Conservation (phyloP, 2,113 vertebrate genomes). For the Physeter macrocephalus region DNA sequence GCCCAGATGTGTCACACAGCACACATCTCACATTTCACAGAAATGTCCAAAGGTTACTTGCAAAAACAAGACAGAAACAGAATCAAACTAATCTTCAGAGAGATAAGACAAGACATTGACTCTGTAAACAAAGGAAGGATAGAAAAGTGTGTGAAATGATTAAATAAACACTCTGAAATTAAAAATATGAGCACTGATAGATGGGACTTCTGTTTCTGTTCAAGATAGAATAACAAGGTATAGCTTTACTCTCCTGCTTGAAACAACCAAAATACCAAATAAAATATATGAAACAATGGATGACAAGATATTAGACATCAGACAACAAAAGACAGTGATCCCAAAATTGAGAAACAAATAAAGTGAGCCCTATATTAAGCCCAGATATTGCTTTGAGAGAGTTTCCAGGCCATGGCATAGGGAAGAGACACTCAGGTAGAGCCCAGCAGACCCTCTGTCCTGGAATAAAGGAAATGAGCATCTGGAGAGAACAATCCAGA, state of each 20-base stretch:
- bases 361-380: neutral
- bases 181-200: neutral
- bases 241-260: neutral
- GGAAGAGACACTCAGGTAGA: neutral
- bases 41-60: neutral
- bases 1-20: too few species aligned
- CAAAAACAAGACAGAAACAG: neutral
- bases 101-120: neutral
- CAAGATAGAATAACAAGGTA: neutral
- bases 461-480: neutral
- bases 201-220: neutral
- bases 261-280: neutral
- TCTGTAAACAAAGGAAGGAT: neutral
- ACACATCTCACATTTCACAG: neutral
- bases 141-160: neutral
- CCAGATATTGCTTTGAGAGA: neutral
- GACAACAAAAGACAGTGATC: neutral
- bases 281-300: neutral
- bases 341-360: neutral
- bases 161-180: neutral
- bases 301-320: neutral
- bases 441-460: rapidly evolving
- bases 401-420: neutral
- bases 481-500: neutral
- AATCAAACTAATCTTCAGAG: neutral